Evolutionary conservation across 2,888 invertebrate species (phyloP).

Genomic region (Trissonchulus sp.): DNA sequence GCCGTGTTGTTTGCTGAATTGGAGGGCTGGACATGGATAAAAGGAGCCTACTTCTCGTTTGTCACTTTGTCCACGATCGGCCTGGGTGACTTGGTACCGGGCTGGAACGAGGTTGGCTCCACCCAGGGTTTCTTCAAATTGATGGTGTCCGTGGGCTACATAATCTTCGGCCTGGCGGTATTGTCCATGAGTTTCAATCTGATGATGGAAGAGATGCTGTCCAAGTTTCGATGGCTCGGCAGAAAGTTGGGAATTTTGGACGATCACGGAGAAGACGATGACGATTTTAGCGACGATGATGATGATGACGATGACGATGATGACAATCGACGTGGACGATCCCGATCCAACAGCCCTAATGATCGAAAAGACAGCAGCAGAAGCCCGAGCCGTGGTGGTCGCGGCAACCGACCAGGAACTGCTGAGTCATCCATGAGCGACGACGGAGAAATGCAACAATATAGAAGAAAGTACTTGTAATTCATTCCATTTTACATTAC

Average conservation of each 20-base stretch:
- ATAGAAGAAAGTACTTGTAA: neutral
- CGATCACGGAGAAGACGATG: conserved; percentile 1
- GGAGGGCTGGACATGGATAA: conserved; percentile 34
- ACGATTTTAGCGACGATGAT: neutral
- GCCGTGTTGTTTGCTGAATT: conserved; percentile 33
- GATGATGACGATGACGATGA: conserved; percentile 17
- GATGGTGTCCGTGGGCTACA: conserved; percentile 30
- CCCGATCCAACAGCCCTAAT: neutral
- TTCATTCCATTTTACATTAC: no score
- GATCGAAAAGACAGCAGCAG: neutral
- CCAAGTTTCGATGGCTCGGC: conserved; percentile 34
- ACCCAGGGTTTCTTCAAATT: conserved; percentile 30
- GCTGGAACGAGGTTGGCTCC: conserved; percentile 30
- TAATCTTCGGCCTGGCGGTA: conserved; percentile 35
- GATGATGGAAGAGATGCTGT: conserved; percentile 36
- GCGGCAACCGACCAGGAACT: neutral
- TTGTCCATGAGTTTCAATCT: conserved; percentile 36
- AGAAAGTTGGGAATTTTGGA: conserved; percentile 32
- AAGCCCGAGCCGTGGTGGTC: neutral
- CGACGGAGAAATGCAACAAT: neutral
- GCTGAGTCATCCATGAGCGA: neutral
- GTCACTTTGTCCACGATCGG: conserved; percentile 35
- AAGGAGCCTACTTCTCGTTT: conserved; percentile 35
- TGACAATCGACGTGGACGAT: neutral
- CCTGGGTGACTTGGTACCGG: conserved; percentile 35